A percentile compares a stretch with the other conserved stretches of the same genome.
Conservation (phyloP, 2,888 invertebrate genomes). For the Acleris laterana region DNA sequence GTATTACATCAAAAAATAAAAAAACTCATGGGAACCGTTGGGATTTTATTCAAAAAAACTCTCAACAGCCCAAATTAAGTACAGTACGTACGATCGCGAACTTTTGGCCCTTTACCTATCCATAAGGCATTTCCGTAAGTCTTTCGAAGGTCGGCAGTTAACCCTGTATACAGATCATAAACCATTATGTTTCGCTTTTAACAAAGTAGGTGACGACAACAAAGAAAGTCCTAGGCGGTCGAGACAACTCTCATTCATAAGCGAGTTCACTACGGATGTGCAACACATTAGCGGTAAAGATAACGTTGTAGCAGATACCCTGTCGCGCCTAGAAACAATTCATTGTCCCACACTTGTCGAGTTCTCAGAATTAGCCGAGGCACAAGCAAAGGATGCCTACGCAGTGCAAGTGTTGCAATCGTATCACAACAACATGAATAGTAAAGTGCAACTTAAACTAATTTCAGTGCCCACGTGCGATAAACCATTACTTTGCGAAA, state of each 20-base stretch:
- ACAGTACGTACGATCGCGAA: background rate
- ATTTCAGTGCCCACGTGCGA: too few relatives aligned
- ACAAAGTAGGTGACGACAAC: background rate
- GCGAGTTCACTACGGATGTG: background rate
- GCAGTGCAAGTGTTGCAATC: too few relatives aligned
- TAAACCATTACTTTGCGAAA: too few relatives aligned
- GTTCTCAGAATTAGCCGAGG: constrained; percentile 1
- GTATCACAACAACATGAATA: too few relatives aligned
- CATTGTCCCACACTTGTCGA: background rate
- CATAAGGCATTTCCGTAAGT: background rate
- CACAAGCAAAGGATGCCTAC: too few relatives aligned
- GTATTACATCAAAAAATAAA: background rate
- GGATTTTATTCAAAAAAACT: background rate
- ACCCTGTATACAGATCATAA: constrained; percentile 1
- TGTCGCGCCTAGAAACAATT: constrained; percentile 10
- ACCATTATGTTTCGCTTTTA: background rate
- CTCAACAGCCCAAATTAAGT: background rate
- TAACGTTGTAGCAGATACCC: constrained; percentile 3
- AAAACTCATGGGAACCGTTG: background rate
- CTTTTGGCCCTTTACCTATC: background rate
- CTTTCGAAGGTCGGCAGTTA: background rate
- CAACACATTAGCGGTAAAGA: background rate
- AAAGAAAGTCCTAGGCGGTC: background rate
- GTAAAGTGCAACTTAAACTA: too few relatives aligned
- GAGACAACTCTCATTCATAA: background rate